phyloP scores from a whole-genome alignment of 2,113 vertebrate genomes.

The Macroglossus sobrinus region DNA sequence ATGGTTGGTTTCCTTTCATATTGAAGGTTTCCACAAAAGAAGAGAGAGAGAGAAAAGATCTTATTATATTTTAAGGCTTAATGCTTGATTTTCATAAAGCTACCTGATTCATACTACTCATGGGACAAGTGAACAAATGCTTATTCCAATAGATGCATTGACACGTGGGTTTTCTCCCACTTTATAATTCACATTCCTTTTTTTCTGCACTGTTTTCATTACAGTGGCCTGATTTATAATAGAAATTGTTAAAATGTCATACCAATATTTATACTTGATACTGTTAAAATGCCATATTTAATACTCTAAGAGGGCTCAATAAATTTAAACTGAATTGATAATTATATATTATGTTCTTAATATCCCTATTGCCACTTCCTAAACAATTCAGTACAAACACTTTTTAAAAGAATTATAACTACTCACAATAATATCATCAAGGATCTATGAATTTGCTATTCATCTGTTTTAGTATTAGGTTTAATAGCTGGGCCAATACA shows the following conservation, averaged over 20 bases:
- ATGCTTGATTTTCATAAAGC: slow-evolving; percentile 14
- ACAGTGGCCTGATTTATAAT: neutral
- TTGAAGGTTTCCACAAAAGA: neutral
- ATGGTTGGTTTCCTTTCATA: neutral
- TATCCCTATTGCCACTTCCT: neutral
- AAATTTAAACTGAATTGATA: neutral
- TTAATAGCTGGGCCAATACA: neutral
- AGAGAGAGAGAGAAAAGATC: neutral
- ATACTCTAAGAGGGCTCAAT: neutral
- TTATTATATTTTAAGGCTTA: neutral
- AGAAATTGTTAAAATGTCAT: slow-evolving; percentile 34
- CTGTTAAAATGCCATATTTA: neutral
- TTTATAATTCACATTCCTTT: neutral
- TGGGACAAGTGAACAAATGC: neutral
- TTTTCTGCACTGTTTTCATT: neutral
- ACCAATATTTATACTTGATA: neutral
- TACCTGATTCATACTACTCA: neutral
- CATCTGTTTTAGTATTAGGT: neutral
- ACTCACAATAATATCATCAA: neutral
- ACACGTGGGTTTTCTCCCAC: neutral
- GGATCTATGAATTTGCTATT: neutral
- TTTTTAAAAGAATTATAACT: neutral
- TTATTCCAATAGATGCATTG: neutral
- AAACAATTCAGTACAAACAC: slow-evolving; percentile 15
- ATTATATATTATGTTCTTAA: neutral